These are phyloP conservation scores for Scaptomyza pallida DNA, from an alignment of 1,140 invertebrate genomes.

Conservation along the genomic window DNA sequence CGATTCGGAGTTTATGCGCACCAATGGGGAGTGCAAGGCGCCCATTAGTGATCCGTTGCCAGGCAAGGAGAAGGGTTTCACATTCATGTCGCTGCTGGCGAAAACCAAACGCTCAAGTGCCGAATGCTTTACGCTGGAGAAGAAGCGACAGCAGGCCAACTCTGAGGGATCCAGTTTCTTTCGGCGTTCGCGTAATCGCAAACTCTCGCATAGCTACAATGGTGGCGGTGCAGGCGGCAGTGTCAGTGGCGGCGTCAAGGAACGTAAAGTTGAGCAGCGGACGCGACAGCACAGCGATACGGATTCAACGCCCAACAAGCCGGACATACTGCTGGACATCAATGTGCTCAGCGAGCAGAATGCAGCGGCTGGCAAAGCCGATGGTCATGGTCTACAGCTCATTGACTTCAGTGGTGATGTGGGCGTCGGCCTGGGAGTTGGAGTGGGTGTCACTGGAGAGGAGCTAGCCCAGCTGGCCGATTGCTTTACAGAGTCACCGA, in stretches of 20 bases:
- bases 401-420: slow-evolving; percentile 69
- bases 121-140: slow-evolving; percentile 75
- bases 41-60: slow-evolving; percentile 28
- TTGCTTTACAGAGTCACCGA: slow-evolving; percentile 72
- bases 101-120: slow-evolving; percentile 79
- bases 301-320: slow-evolving; percentile 76
- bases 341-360: slow-evolving; percentile 74
- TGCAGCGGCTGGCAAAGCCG: slow-evolving; percentile 26
- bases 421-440: background rate
- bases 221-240: slow-evolving; percentile 52
- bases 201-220: slow-evolving; percentile 81
- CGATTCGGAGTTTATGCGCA: slow-evolving; percentile 80
- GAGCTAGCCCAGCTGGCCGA: slow-evolving; percentile 74
- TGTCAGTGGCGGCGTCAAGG: slow-evolving; percentile 52
- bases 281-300: slow-evolving; percentile 77
- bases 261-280: slow-evolving; percentile 67
- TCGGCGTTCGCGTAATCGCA: slow-evolving; percentile 71
- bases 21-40: slow-evolving; percentile 52
- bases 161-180: slow-evolving; percentile 78
- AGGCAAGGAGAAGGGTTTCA: slow-evolving; percentile 73
- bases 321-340: slow-evolving; percentile 80
- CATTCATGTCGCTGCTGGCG: slow-evolving; percentile 65
- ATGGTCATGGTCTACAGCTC: slow-evolving; percentile 59
- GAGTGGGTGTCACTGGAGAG: slow-evolving; percentile 44
- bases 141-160: slow-evolving; percentile 73